Evolutionary conservation across 2,113 vertebrate species (phyloP).

Genomic region (Piprites chloris): DNA sequence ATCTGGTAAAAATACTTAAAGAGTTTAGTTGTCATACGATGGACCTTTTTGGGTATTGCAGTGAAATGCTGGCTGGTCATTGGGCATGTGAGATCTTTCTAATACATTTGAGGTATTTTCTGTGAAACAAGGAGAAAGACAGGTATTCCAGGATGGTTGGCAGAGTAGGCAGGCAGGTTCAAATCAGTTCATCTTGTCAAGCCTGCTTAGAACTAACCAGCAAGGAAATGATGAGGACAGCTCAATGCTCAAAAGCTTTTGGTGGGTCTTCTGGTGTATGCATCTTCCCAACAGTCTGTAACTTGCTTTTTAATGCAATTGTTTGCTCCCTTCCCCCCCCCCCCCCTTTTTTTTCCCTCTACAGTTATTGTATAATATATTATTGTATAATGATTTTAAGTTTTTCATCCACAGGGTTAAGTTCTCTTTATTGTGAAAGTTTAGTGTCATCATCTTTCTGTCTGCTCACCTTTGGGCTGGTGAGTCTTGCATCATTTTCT

Average conservation of each 20-base stretch:
- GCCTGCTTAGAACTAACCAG: background rate
- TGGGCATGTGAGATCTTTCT: background rate
- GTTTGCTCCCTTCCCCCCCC: background rate
- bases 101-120: background rate
- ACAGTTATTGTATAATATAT: too few relatives aligned
- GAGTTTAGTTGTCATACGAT: fast-evolving
- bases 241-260: background rate
- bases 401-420: background rate
- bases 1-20: background rate
- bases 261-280: background rate
- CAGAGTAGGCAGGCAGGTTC: background rate
- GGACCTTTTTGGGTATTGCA: background rate
- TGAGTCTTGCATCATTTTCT: background rate
- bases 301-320: background rate
- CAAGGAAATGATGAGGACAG: background rate
- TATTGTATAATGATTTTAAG: background rate
- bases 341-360: background rate
- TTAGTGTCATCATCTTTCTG: background rate
- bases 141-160: background rate
- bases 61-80: background rate
- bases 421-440: background rate
- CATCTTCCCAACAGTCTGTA: background rate
- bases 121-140: background rate
- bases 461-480: background rate
- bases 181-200: background rate